Base-by-base conservation (phyloP, 2,888 invertebrate genomes). In the Agrochola lota region DNA sequence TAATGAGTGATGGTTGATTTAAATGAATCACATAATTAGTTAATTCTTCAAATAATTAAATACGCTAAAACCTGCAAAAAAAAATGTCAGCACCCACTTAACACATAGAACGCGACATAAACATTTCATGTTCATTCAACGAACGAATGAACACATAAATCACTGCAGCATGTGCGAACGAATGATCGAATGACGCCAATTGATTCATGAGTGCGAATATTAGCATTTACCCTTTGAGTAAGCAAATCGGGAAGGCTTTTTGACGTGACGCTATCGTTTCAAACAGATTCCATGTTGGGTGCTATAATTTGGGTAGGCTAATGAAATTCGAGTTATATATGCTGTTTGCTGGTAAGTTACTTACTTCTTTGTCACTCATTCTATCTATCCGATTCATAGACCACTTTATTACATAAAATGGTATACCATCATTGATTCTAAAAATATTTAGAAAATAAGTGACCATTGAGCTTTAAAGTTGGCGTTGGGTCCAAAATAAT, bases 121-220 rank as follows among this genome's bases (percentile, higher is more conserved):
- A 26, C 49, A 30, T 46, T 52, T 72, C 26, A 35, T 17, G 40
- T 60, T 75, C 72, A 78, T 46, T 85, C 63, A 76, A 67, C 26
- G 52, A 72, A 68, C 26, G 74, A 72, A 77, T 66, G 60, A 79
- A 72, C 67, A 62, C 71, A 85, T 77, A 74, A 83, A 83, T 86
- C 76, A 82, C 55, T 20, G 70, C 72, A 52, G 52, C 84, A 82
- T 72, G 49, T 83, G 84, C 23, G 64, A 74, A 69, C 72, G 84
- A 85, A 78, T 82, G 76, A 84, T 78, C 78, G 74, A 79, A 85
- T 60, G 40, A 72, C 35, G 46, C 49, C 74, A 66, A 83, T 86
- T 86, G 86, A 75, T 83, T 77, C 80, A 73, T 74, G 72, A 78
- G 49, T 55, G 63, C 30, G 74, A 74, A 78, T 75, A 82, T 84